These are phyloP conservation scores for Oryzias dopingdopingensis DNA, from an alignment of 2,797 vertebrate genomes.

Conservation along the genomic window DNA sequence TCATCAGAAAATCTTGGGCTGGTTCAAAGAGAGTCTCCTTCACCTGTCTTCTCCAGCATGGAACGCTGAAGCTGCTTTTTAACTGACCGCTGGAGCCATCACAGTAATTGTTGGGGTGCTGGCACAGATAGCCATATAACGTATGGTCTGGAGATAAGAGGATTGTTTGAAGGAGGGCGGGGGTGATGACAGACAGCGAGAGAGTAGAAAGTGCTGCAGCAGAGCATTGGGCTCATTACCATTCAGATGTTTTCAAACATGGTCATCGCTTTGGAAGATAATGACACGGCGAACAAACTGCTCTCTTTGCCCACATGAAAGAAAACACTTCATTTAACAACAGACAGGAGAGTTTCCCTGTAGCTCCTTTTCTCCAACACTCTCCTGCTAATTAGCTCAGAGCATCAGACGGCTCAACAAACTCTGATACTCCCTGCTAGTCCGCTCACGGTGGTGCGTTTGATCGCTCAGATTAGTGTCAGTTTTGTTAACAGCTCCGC, in stretches of 20 bases:
- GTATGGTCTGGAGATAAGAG: constrained; percentile 21
- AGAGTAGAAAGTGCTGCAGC: no score
- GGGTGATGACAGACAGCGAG: no score
- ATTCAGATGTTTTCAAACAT: constrained; percentile 5
- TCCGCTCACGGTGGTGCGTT: constrained; percentile 15
- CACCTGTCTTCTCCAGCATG: constrained; percentile 38
- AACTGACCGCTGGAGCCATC: constrained; percentile 28
- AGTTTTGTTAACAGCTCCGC: constrained; percentile 17
- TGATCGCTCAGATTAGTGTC: constrained; percentile 30
- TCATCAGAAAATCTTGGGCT: constrained; percentile 46
- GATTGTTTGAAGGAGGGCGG: constrained; percentile 1
- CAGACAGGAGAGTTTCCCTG: constrained; percentile 21
- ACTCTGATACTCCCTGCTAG: constrained; percentile 9
- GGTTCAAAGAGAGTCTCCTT: constrained; percentile 54
- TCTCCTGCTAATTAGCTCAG: constrained; percentile 47
- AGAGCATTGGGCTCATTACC: no score
- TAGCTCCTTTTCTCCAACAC: constrained; percentile 27
- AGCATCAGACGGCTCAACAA: constrained; percentile 34
- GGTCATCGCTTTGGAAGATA: constrained; percentile 65
- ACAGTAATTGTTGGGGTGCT: constrained; percentile 53
- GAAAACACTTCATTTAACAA: constrained; percentile 53
- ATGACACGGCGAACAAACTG: constrained; percentile 46
- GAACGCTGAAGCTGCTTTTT: constrained; percentile 31
- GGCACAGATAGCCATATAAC: constrained; percentile 22
- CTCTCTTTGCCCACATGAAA: constrained; percentile 38